Base-by-base conservation (phyloP, 2,113 vertebrate genomes). In the Condylura cristata region DNA sequence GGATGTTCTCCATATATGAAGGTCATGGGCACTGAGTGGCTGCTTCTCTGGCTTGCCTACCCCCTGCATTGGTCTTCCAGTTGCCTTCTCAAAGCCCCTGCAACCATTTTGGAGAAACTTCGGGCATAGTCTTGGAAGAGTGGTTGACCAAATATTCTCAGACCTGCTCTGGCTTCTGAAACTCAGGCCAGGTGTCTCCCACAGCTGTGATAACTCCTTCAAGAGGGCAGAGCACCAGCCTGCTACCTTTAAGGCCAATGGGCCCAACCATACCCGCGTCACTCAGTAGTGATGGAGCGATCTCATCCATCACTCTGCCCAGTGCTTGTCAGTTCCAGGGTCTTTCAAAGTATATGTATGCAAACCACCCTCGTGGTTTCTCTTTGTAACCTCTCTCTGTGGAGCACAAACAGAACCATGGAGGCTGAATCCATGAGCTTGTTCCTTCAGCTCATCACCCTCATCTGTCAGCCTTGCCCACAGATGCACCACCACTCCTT, bases 41-140 rank as follows among this genome's bases (percentile, higher is more conserved):
- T 22, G 0, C 44, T 56, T 75, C 79, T 88, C 66, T 41, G 24
- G 26, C 32, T 70, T 30, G 48, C 4, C 24, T 32, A 17, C 2
- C 11, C 8, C 13, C 5, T 3, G 0, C 1, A 4, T 18, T 3
- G 1, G 2, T 22, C 53, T 32, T 39, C 65, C 68, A 16, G 24
- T 6, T 87, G 10, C 34, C 8, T 20, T 18, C 17, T 68, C 61
- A 26, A 34, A 66, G 26, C 13, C 17, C 58, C 37, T 56, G 12
- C 8, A 86, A 14, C 0, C 51, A 22, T 83, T 76, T 20, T 30
- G 24, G 34, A 32, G 7, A 41, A 51, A 34, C 16, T 24, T 30
- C 18, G 37, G 24, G 32, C 66, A 60, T 66, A 66, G 48, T 12
- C 72, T 48, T 41, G 30, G 37, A 56, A 78, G 28, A 2, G 16